Base-by-base conservation (phyloP, 1,140 invertebrate genomes). In the Dryas iulia region DNA sequence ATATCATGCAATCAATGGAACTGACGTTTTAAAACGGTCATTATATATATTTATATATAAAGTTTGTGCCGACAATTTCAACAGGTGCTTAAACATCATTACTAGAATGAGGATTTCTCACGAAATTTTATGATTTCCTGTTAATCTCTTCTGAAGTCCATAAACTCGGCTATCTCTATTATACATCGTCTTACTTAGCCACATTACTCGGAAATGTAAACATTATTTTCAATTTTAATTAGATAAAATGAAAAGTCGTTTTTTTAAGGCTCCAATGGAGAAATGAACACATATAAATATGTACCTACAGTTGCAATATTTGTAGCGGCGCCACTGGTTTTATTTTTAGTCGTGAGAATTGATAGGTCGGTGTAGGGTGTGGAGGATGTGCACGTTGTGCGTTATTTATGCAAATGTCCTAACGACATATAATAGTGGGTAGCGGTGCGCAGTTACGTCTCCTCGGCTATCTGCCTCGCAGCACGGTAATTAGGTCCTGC, bases 331-430 rank as follows among this genome's bases (percentile, higher is more conserved):
- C 82, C 81, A 78, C 58, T 58, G 69, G 58, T 74, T 84, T 84
- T 89, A 88, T 89, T 87, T 87, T 89, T 89, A 89, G 80, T 72
- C 72, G 67, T 69, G 71, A 70, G 82, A 84, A 89, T 89, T 88
- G 86, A 89, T 88, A 87, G 86, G 83, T 85, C 77, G 75, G 81
- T 81, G 83, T 83, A 79, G 78, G 83, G 80, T 72, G 82, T 63
- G 76, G 75, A 70, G 67, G 83, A 76, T 77, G 77, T 79, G 77
- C 79, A 77, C 79, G 69, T 59, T 56, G 60, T 52, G 61, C 39
- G 82, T 89, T 87, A 88, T 88, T 89, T 89, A 91, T 91, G 89
- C 89, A 90, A 89, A 90, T 90, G 86, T 79, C 79, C 80, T 91
- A 91, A 91, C 89, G 89, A 91, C 86, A 87, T 77, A 84, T 91